A percentile compares a stretch with the other conserved stretches of the same genome.
Evolutionary conservation across 2,888 invertebrate genomes (phyloP).

Genomic region (Zele albiditarsus): DNA sequence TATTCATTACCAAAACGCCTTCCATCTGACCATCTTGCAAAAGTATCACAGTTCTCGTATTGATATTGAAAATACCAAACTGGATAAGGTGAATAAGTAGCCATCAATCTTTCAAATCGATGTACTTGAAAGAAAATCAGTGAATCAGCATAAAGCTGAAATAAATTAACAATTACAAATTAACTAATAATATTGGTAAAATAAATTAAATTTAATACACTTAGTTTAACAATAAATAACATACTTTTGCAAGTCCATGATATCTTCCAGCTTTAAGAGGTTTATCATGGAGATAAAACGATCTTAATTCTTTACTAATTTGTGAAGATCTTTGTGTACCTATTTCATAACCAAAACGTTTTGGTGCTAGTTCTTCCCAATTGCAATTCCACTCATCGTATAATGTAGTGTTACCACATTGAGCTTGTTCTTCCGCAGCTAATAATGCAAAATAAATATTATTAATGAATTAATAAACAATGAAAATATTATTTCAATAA

Average conservation of each 20-base stretch:
- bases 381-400: conserved; percentile 75
- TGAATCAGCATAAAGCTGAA: conserved; percentile 77
- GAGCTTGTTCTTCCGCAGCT: conserved; percentile 43
- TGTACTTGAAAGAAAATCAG: conserved; percentile 77
- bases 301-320: conserved; percentile 74
- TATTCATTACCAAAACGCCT: conserved; percentile 74
- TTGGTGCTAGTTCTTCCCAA: conserved; percentile 78
- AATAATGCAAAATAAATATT: neutral
- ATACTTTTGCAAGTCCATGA: conserved; percentile 70
- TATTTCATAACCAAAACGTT: conserved; percentile 77
- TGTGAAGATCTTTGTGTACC: conserved; percentile 73
- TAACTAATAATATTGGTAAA: neutral
- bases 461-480: too few relatives aligned
- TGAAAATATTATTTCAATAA: neutral
- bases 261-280: conserved; percentile 69
- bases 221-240: conserved; percentile 3
- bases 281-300: conserved; percentile 73
- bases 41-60: conserved; percentile 78
- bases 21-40: conserved; percentile 75
- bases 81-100: conserved; percentile 73
- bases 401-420: conserved; percentile 71
- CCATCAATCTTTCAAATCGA: conserved; percentile 77
- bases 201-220: too few relatives aligned
- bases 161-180: conserved; percentile 37
- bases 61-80: conserved; percentile 78